Conservation (phyloP, 2,888 invertebrate genomes). For the Zhuqinia jingwanae region DNA sequence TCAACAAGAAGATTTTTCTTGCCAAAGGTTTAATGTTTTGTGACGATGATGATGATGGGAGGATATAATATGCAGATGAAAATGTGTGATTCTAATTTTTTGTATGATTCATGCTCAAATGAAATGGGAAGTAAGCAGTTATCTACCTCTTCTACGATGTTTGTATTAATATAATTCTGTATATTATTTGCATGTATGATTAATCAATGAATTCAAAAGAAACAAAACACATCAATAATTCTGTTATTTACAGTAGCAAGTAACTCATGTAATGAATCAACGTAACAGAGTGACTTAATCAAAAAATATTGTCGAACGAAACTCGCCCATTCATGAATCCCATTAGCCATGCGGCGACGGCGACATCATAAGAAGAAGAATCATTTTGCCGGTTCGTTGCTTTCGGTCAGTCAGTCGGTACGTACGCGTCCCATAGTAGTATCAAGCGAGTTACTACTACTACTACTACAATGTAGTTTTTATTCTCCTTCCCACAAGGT, state of each 20-base stretch:
- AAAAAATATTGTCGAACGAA: constrained; percentile 33
- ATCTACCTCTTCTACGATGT: not conserved
- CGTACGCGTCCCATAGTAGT: not conserved
- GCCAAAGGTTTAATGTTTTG: no score
- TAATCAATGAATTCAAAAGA: not conserved
- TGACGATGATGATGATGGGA: not conserved
- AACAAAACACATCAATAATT: not conserved
- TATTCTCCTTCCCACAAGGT: constrained; percentile 1
- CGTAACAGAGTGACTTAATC: constrained; percentile 6
- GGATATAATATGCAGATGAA: not conserved
- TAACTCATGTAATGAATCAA: not conserved
- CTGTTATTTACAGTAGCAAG: not conserved
- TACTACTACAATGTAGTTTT: no score
- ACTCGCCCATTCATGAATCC: constrained; percentile 62
- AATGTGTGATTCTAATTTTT: not conserved
- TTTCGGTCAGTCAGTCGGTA: no score
- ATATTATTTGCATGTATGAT: not conserved
- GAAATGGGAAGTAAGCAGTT: constrained; percentile 38
- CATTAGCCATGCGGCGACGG: constrained; percentile 52
- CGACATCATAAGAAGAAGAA: constrained; percentile 33
- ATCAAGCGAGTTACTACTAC: no score
- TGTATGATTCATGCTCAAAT: not conserved
- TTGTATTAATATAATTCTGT: no score
- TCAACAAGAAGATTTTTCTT: not conserved
- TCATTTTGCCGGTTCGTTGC: constrained; percentile 49